A percentile compares a stretch with the other conserved stretches of the same genome.
Evolutionary conservation across 2,888 invertebrate species (phyloP).

Genomic region (Nomada fucata): DNA sequence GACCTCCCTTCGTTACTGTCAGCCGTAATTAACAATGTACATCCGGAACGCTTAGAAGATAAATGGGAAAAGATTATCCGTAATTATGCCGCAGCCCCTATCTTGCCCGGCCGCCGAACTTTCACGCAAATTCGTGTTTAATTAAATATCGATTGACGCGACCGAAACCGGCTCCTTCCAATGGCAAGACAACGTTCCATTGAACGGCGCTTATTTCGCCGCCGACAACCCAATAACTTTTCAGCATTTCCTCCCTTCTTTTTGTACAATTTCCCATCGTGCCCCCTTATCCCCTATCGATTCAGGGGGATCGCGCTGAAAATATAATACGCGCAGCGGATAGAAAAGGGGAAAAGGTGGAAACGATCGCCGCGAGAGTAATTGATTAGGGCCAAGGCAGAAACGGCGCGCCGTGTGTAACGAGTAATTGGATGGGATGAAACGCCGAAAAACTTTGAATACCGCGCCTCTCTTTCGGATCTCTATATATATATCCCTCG

Average conservation of each 20-base stretch:
- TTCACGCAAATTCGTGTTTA: constrained; percentile 58
- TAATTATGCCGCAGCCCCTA: constrained; percentile 49
- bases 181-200: constrained; percentile 31
- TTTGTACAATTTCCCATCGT: not conserved
- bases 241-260: too few relatives aligned
- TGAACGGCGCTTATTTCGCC: not conserved
- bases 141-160: constrained; percentile 62
- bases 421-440: constrained; percentile 70
- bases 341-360: not conserved
- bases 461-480: constrained; percentile 53
- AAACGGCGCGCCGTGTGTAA: constrained; percentile 55
- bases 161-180: constrained; percentile 40
- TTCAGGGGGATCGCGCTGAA: constrained; percentile 29
- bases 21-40: constrained; percentile 68
- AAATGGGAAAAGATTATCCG: constrained; percentile 66
- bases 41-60: constrained; percentile 64
- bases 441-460: constrained; percentile 62
- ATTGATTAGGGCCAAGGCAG: constrained; percentile 63
- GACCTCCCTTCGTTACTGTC: constrained; percentile 61
- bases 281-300: not conserved
- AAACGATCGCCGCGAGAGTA: constrained; percentile 47
- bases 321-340: constrained; percentile 20
- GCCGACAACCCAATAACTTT: not conserved
- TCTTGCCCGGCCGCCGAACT: constrained; percentile 16
- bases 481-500: constrained; percentile 10